Evolutionary conservation across 2,888 invertebrate species (phyloP).

Genomic region (Liodrosophila aerea): DNA sequence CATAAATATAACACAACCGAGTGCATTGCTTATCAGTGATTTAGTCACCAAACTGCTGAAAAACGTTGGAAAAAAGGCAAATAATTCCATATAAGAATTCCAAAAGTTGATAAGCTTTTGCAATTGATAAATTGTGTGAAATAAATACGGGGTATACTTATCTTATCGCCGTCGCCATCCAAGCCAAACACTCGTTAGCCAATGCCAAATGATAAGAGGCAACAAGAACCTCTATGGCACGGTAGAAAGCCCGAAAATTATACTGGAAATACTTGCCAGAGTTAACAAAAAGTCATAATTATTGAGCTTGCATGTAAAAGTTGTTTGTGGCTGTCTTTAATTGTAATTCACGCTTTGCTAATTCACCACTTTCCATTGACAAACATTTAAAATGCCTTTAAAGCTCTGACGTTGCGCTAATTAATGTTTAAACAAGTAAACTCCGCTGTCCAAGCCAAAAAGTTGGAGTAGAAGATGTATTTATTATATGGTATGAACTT

Average conservation of each 20-base stretch:
- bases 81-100: constrained; percentile 9
- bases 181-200: constrained; percentile 6
- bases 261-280: not conserved
- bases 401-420: constrained; percentile 23
- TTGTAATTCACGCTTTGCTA: constrained; percentile 57
- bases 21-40: not conserved
- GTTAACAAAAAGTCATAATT: not conserved
- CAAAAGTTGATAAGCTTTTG: constrained; percentile 35
- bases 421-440: constrained; percentile 4
- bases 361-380: constrained; percentile 72
- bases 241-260: not conserved
- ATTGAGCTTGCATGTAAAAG: constrained; percentile 28
- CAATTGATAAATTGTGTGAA: constrained; percentile 42
- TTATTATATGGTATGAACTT: too few relatives aligned
- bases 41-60: constrained; percentile 18
- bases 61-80: not conserved
- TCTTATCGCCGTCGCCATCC: constrained; percentile 43
- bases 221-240: constrained; percentile 11
- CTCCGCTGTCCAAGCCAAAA: too few relatives aligned
- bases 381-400: constrained; percentile 60
- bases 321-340: constrained; percentile 39
- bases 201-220: constrained; percentile 38
- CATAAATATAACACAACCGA: too few relatives aligned
- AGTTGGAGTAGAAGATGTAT: too few relatives aligned
- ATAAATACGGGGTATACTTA: constrained; percentile 33